Conservation (phyloP, 2,797 vertebrate genomes). For the Knipowitschia caucasica region DNA sequence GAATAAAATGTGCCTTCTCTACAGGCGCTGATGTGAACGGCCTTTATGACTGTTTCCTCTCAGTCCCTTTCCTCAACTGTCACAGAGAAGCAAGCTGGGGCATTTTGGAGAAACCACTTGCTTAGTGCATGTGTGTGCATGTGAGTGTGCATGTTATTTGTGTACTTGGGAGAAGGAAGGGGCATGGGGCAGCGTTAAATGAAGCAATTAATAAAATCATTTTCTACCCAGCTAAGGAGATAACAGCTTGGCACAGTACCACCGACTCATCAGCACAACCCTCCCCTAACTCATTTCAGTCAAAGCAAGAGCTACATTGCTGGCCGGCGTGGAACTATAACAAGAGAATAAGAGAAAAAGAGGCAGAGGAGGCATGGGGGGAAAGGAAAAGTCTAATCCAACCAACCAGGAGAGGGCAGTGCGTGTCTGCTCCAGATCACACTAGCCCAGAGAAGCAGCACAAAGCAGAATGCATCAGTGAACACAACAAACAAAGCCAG, state of each 20-base stretch:
- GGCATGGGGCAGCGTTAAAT: conserved; percentile 71
- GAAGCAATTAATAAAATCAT: conserved; percentile 86
- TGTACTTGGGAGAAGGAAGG: conserved; percentile 40
- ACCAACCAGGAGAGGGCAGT: conserved; percentile 77
- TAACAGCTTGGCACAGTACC: conserved; percentile 79
- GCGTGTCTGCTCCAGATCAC: conserved; percentile 59
- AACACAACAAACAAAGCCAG: conserved; percentile 76
- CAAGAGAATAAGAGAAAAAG: conserved; percentile 24
- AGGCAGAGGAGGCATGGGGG: conserved; percentile 22
- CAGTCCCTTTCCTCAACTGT: conserved; percentile 62
- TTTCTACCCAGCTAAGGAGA: conserved; percentile 83
- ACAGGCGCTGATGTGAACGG: no score
- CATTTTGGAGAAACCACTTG: conserved; percentile 46
- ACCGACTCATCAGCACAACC: conserved; percentile 69
- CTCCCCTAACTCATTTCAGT: conserved; percentile 59
- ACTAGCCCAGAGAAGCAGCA: conserved; percentile 48
- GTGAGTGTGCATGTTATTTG: conserved; percentile 48
- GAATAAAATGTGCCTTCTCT: no score
- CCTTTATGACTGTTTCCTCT: conserved; percentile 67
- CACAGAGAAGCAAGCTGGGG: conserved; percentile 46
- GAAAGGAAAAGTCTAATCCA: conserved; percentile 15
- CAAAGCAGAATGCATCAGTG: conserved; percentile 74
- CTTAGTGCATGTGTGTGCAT: conserved; percentile 9
- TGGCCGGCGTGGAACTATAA: conserved; percentile 78
- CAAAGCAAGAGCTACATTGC: conserved; percentile 66